phyloP scores from a whole-genome alignment of 2,888 invertebrate species.

The Sphaerophoria rueppellii region DNA sequence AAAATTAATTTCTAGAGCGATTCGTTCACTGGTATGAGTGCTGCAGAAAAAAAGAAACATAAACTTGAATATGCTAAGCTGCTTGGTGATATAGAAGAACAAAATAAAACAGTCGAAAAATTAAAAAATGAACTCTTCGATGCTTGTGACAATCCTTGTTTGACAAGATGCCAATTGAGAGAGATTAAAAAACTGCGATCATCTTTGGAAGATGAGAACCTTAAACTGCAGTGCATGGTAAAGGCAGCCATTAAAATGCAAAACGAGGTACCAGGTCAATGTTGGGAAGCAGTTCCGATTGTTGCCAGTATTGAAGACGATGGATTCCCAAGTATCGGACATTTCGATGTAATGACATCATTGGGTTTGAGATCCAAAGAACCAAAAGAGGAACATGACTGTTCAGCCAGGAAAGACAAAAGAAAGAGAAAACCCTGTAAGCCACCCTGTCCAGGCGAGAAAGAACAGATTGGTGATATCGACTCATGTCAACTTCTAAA shows the following conservation, averaged over 20 bases:
- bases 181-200: conserved; percentile 78
- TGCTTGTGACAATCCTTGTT: conserved; percentile 76
- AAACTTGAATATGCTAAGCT: conserved; percentile 78
- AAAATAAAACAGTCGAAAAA: conserved; percentile 78
- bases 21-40: conserved; percentile 61
- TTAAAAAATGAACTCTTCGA: conserved; percentile 78
- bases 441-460: not conserved
- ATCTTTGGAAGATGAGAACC: conserved; percentile 80
- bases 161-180: conserved; percentile 77
- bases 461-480: not conserved
- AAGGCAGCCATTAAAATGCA: conserved; percentile 78
- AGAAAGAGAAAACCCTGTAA: conserved; percentile 36
- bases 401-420: conserved; percentile 20
- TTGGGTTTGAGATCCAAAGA: conserved; percentile 26
- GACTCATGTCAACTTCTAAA: conserved; percentile 41
- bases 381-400: not conserved
- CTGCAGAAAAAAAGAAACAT: conserved; percentile 55
- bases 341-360: conserved; percentile 26
- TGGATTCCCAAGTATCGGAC: conserved; percentile 52
- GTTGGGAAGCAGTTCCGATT: conserved; percentile 77
- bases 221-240: conserved; percentile 78
- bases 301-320: conserved; percentile 80
- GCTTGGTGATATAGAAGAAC: conserved; percentile 78
- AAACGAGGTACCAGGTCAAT: conserved; percentile 78
- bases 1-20: conserved; percentile 49